A percentile compares a stretch with the other conserved stretches of the same genome.
Evolutionary conservation across 2,797 vertebrate species (phyloP).

Genomic region (Gymnocypris eckloni): DNA sequence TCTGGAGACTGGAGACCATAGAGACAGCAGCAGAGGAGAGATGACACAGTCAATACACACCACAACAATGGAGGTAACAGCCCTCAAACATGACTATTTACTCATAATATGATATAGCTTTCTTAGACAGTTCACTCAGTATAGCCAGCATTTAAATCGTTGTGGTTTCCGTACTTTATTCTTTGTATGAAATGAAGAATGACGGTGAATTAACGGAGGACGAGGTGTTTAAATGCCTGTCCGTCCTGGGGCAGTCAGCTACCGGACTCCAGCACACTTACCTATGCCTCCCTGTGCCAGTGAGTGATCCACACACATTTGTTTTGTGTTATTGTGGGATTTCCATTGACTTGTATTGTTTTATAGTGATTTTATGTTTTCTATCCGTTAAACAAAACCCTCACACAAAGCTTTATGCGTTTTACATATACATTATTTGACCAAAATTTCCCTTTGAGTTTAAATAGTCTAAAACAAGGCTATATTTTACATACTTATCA

Average conservation of each 20-base stretch:
- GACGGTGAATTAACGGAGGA: conserved; percentile 78
- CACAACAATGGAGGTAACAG: conserved; percentile 43
- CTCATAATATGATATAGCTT: not conserved
- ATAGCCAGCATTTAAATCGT: not conserved
- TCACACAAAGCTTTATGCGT: not conserved
- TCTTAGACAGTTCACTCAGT: not conserved
- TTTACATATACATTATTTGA: not conserved
- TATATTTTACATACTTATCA: not conserved
- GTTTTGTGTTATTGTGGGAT: not conserved
- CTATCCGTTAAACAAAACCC: not conserved
- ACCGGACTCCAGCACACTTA: conserved; percentile 80
- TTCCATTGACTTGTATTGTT: not conserved
- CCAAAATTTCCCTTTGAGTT: not conserved
- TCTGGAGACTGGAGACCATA: conserved; percentile 26
- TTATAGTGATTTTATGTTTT: not conserved
- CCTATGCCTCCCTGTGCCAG: conserved; percentile 81
- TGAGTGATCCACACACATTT: conserved; percentile 71
- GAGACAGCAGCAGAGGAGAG: not conserved
- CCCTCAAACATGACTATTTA: not conserved
- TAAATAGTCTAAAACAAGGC: not conserved
- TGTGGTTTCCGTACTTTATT: not conserved
- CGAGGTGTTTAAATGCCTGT: conserved; percentile 73
- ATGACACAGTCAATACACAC: conserved; percentile 9
- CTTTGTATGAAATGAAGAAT: conserved; percentile 62
- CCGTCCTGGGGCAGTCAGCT: conserved; percentile 77